Percentiles rank a stretch among this genome's conserved stretches.
Evolutionary conservation across 1,140 invertebrate species (phyloP).

Genomic region (Gryllus bimaculatus): DNA sequence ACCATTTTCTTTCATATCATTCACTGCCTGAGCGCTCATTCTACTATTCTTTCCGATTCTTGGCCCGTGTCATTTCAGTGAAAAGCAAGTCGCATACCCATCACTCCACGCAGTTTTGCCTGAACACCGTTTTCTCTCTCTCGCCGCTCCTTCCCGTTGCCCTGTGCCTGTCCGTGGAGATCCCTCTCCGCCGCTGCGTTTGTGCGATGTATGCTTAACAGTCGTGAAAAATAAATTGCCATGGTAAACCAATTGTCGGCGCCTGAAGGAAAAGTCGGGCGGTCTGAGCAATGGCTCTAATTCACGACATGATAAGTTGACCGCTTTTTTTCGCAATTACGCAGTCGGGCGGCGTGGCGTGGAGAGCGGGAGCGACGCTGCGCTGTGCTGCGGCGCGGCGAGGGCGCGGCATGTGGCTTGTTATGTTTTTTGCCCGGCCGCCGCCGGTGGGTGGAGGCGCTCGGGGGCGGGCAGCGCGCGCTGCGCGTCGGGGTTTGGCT

Average conservation of each 20-base stretch:
- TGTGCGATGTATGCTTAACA: neutral
- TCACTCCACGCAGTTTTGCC: no score
- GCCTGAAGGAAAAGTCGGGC: neutral
- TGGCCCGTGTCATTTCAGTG: no score
- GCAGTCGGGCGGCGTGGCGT: neutral
- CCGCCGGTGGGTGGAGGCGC: neutral
- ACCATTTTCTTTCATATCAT: no score
- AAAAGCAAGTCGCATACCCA: no score
- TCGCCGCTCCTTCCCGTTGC: no score
- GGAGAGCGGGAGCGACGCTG: neutral
- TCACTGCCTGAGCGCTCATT: no score
- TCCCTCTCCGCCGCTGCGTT: no score
- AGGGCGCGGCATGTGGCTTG: neutral
- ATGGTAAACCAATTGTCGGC: neutral
- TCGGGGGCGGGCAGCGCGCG: no score
- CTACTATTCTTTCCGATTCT: no score
- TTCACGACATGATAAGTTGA: conserved; percentile 4
- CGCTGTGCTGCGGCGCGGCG: neutral
- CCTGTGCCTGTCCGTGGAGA: neutral
- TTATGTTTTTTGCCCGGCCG: neutral
- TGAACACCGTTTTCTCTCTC: no score
- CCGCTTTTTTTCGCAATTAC: conserved; percentile 4
- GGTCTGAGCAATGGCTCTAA: neutral
- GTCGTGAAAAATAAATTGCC: neutral
- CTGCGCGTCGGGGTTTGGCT: neutral